Base-by-base conservation (phyloP, 2,888 invertebrate genomes). In the Nezara viridula region DNA sequence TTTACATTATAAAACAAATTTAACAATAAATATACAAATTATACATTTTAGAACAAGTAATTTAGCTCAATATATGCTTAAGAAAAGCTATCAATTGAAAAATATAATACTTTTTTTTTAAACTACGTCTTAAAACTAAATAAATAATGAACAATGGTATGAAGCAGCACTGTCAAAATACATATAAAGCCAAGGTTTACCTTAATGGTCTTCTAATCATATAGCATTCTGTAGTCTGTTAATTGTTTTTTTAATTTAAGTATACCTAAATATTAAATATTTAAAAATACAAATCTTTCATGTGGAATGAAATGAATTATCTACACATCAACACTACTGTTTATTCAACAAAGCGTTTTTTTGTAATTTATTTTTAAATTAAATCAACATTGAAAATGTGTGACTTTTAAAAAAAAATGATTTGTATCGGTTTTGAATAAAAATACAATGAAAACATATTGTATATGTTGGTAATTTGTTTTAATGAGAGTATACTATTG, bases 1-100 rank as follows among this genome's bases (percentile, higher is more conserved):
- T 37, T 73, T 32, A 37, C 37, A 73, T 73, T 32, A 73, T 37
- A 73, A 73, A 73, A 73, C 37, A 73, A 73, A 73, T 37, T 73
- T 14, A 73, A 37, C 66, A 73, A 73, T 73, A 37, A 73, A 32
- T 73, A 73, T 73, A 73, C 66, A 73, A 73, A 73, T 37, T 73
- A 73, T 73, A 73, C 66, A 73, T 73, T 73, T 73, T 21, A 73
- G 66, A 73, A 73, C 32, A 37, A 73, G 19, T 37, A 32, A 19
- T 73, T 66, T 32, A 66, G 16, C 32, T 66, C 66, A 66, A 66
- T n/a, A 16, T 66, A 60, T 66, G 32, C 66, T 66, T 32, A 66
- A 32, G 32, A 9, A 32, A 66, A 66, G 19, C 7, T 37, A 73
- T 37, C 7, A 7, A 73, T 73, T 73, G 37, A 73, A 66, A 66